Evolutionary conservation across 2,113 vertebrate species (phyloP).

Genomic region (Paracanthobrama guichenoti): DNA sequence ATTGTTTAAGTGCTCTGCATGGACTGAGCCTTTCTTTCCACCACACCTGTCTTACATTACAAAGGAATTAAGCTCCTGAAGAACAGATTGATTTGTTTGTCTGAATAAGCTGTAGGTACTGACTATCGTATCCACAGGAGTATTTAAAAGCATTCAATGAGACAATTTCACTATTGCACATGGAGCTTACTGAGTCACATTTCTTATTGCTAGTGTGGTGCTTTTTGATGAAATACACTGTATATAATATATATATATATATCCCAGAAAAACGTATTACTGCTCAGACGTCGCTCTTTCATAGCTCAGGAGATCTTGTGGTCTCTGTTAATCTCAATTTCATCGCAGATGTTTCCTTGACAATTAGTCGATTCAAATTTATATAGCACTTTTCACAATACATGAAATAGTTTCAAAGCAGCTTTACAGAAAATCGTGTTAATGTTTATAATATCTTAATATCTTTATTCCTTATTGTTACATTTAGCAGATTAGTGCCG

Average conservation of each 20-base stretch:
- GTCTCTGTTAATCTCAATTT: background rate
- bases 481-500: too few species aligned
- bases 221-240: conserved; percentile 35
- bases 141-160: conserved; percentile 29
- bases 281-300: background rate
- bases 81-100: conserved; percentile 34
- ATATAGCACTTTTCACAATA: too few species aligned
- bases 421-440: too few species aligned
- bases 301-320: background rate
- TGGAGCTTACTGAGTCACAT: background rate
- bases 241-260: background rate
- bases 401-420: too few species aligned
- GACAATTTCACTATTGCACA: conserved; percentile 2
- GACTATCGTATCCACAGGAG: conserved; percentile 7
- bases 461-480: too few species aligned
- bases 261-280: background rate
- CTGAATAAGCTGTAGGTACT: conserved; percentile 28
- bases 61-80: conserved; percentile 20
- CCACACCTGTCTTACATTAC: conserved; percentile 23
- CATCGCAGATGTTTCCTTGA: background rate
- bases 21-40: conserved; percentile 1
- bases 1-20: conserved; percentile 17
- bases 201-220: conserved; percentile 31
- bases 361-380: too few species aligned
- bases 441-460: too few species aligned